Conservation (phyloP, 2,888 invertebrate genomes). For the Chloroclystis v-ata region DNA sequence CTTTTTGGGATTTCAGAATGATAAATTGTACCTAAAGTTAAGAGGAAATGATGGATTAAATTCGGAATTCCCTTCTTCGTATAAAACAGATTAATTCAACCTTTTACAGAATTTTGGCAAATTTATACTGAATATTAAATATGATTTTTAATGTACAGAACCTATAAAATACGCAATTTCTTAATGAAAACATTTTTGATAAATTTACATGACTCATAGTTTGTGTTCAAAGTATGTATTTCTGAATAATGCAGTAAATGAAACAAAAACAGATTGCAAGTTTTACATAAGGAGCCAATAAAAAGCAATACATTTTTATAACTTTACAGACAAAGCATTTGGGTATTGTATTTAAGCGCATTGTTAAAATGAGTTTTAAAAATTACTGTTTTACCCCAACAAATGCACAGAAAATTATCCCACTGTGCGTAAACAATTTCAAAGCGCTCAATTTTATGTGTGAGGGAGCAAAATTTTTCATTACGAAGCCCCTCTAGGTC, state of each 20-base stretch:
- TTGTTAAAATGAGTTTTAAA: not conserved
- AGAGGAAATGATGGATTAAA: constrained; percentile 10
- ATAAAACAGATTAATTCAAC: not conserved
- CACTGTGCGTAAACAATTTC: constrained; percentile 7
- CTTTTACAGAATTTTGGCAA: not conserved
- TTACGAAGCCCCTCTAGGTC: constrained; percentile 48
- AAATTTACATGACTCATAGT: too few species aligned
- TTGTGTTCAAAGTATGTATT: too few species aligned
- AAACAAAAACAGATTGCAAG: too few species aligned
- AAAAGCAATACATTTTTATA: too few species aligned
- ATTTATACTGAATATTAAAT: not conserved
- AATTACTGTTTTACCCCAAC: not conserved
- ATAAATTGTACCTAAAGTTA: constrained; percentile 23
- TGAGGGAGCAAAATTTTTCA: constrained; percentile 53
- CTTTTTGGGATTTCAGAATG: constrained; percentile 8
- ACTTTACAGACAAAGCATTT: too few species aligned
- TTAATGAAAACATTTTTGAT: too few species aligned
- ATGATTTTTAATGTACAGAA: too few species aligned
- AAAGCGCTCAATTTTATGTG: constrained; percentile 38
- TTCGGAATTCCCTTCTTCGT: not conserved
- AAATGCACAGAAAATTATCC: constrained; percentile 10
- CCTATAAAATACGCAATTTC: too few species aligned
- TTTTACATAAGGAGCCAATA: too few species aligned
- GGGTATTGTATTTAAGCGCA: too few species aligned
- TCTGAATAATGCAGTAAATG: too few species aligned